Base-by-base conservation (phyloP, 2,888 invertebrate species). In the Cheilosia vulpina region DNA sequence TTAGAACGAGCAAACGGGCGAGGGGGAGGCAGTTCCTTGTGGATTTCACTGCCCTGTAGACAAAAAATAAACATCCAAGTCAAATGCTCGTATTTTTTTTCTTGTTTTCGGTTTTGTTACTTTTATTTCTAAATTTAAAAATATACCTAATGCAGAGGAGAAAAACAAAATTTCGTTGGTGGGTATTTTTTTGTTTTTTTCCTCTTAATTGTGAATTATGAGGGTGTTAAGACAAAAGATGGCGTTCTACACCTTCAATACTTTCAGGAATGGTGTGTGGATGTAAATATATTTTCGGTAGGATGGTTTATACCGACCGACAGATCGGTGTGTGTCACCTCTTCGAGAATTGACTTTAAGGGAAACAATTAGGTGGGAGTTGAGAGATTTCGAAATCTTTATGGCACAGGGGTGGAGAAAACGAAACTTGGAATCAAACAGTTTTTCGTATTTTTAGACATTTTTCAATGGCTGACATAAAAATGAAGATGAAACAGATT, bases 211-310 rank as follows among this genome's bases (percentile, higher is more conserved):
- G 41, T 76, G 15, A 45, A 62, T 11, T 80, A 80, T 62, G 84
- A 75, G 84, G 84, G 84, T 80, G 84, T 80, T 53, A 84, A 58
- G 34, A 84, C 80, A 75, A 82, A 77, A 82, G 77, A 71, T 34
- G 43, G 43, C 31, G 34, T 60, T 69, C 21, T 38, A 21, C 24
- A 60, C 31, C 53, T 53, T 15, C 7, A 17, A 17, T 2, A n/a
- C 53, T 13, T 50, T 11, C 7, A 6, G n/a, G 27, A 45, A 27
- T 31, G 17, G 50, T 63, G 34, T 50, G 21, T 62, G 11, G 13
- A 15, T 45, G 45, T 47, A 63, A 0, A 47, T 47, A 47, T 19
- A 21, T 65, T 19, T 38, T 66, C 7, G 34, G 52, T 52, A 24
- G 13, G 7, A 50, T n/a, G n/a, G 21, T 24, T 50, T 50, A 7